Percentiles rank a stretch among this genome's conserved stretches.
These are phyloP conservation scores for Noctua comes DNA, from an alignment of 2,888 invertebrate species.

Conservation along the genomic window DNA sequence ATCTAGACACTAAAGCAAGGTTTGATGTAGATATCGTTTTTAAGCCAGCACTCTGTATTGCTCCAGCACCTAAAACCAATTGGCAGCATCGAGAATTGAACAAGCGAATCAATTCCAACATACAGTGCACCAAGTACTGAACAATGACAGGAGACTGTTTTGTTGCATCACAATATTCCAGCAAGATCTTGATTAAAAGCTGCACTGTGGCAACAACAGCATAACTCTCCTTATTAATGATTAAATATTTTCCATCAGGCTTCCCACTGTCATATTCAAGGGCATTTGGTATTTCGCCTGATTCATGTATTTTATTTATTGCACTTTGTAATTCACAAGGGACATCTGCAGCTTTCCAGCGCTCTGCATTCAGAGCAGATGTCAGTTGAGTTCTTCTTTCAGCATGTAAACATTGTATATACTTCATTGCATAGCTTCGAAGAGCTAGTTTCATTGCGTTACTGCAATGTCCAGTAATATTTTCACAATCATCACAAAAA, in stretches of 20 bases:
- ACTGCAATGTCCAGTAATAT: slow-evolving; percentile 93
- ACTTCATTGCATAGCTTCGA: slow-evolving; percentile 96
- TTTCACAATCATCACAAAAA: slow-evolving; percentile 94
- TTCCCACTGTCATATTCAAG: slow-evolving; percentile 81
- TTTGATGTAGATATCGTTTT: slow-evolving; percentile 98
- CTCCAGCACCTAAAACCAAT: slow-evolving; percentile 98
- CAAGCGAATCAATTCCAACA: slow-evolving; percentile 96
- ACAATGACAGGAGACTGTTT: slow-evolving; percentile 94
- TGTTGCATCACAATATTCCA: slow-evolving; percentile 97
- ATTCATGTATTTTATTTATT: slow-evolving; percentile 92
- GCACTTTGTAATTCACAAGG: slow-evolving; percentile 96
- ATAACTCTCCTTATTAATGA: slow-evolving; percentile 93
- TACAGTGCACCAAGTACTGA: slow-evolving; percentile 94
- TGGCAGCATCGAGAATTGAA: slow-evolving; percentile 98
- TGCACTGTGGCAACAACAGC: slow-evolving; percentile 95
- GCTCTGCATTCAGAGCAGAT: slow-evolving; percentile 96
- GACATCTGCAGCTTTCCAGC: slow-evolving; percentile 98
- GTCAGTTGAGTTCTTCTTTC: slow-evolving; percentile 96
- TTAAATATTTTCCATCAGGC: slow-evolving; percentile 90
- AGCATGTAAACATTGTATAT: slow-evolving; percentile 97
- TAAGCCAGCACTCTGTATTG: slow-evolving; percentile 97
- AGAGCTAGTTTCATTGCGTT: slow-evolving; percentile 95
- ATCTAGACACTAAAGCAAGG: slow-evolving; percentile 96
- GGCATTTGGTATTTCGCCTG: slow-evolving; percentile 85
- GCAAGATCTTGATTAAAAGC: slow-evolving; percentile 96